Conservation (phyloP, 2,888 invertebrate genomes). For the Cantharis lateralis region DNA sequence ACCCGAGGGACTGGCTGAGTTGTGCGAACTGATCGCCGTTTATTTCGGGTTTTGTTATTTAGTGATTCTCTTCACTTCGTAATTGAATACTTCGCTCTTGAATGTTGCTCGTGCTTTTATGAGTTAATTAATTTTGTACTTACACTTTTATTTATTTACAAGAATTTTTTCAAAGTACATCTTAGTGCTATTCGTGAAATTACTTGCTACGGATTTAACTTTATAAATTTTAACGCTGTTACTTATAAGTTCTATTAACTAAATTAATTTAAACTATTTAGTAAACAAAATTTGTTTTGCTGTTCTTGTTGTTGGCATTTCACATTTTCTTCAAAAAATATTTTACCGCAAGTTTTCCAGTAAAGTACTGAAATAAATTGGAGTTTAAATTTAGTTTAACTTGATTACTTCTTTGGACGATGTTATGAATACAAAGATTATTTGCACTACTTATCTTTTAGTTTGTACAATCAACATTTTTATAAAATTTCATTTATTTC, state of each 20-base stretch:
- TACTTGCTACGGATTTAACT: not conserved
- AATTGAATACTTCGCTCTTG: not conserved
- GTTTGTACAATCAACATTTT: not conserved
- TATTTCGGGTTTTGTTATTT: not conserved
- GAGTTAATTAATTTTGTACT: not conserved
- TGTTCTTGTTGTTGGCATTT: no score
- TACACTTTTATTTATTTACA: not conserved
- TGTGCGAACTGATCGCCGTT: not conserved
- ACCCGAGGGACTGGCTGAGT: not conserved
- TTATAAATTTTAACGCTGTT: not conserved
- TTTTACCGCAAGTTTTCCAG: not conserved
- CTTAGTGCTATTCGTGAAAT: not conserved
- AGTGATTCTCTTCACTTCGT: not conserved
- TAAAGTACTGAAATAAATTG: no score
- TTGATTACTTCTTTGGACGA: not conserved
- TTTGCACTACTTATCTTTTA: not conserved
- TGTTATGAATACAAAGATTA: not conserved
- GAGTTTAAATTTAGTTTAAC: no score
- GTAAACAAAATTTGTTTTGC: not conserved
- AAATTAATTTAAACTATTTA: not conserved
- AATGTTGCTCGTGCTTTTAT: not conserved
- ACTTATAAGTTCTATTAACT: not conserved
- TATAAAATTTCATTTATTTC: not conserved
- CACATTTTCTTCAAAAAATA: not conserved
- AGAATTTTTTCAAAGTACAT: not conserved